Evolutionary conservation across 2,888 invertebrate species (phyloP), one percentile per base, ranked within the genome.

Genomic region (Melieria crassipennis): DNA sequence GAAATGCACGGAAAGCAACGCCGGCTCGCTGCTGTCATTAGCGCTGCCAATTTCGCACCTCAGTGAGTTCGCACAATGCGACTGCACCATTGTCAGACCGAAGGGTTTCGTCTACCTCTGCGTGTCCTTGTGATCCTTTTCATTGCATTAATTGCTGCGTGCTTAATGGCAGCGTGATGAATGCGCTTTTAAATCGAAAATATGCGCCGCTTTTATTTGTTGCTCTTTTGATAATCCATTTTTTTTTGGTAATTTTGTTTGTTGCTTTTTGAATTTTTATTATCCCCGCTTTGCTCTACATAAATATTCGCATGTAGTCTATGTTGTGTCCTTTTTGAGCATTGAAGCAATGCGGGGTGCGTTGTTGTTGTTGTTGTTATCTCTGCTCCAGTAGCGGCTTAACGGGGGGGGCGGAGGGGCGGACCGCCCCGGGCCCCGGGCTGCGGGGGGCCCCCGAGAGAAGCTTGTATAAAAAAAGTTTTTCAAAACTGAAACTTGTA

Each of bases 1-100:
- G 55, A 65, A 56, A n/a, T 13, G 46, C 50, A 70, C 78, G 56
- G 30, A 58, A n/a, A 65, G n/a, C 56, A 56, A 30, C 30, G 30
- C 7, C 13, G 50, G 58, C 42, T 50, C 43, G 42, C 10, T 4
- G 48, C n/a, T 30, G 66, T 58, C 81, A 81, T 81, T 82, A 81
- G 82, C 81, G 79, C 55, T 80, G 81, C 81, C 81, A 82, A 82
- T 81, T 81, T 81, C 71, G 80, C 81, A 82, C 81, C 82, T 81
- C 81, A 81, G 81, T 81, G 81, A 74, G 72, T 79, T 76, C 70
- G 75, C 76, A 72, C 71, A 78, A 79, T 69, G 2, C 30, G 30
- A 30, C 30, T 30, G 30, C 30, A 30, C 30, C 30, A 2, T 30
- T 30, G 30, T 30, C 30, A 30, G 30, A 30, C 30, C 30, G 30